Base-by-base conservation (phyloP, 2,797 vertebrate species). In the Mionectes olivaceus region DNA sequence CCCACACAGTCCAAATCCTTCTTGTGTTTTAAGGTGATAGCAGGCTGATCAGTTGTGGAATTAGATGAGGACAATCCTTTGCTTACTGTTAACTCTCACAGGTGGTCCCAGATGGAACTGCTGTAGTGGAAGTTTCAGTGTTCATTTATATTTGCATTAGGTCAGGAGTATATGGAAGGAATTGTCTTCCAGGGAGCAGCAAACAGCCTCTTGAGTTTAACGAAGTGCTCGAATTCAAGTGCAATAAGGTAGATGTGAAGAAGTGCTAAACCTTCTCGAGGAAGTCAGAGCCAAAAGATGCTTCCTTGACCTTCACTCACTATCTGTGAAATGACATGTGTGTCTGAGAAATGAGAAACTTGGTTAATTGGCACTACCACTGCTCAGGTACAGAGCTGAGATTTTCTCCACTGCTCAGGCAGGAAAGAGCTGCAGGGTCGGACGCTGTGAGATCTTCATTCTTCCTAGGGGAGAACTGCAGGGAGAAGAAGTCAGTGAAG, bases 271-370 rank as follows among this genome's bases (percentile, higher is more conserved):
- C 50, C 35, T 53, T 63, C 41, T n/a, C 60, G 68, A 1, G 2
- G 52, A 86, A 87, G 43, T 53, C 50, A 41, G 71, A 92, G 61
- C n/a, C 79, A 86, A 83, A 87, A 80, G 65, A n/a, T 28, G 10
- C 80, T 87, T 75, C n/a, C 50, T 69, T 75, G 73, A 65, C 65
- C 57, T 93, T 25, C 35, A 6, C 43, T 81, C 64, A 11, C 24
- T 50, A 33, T 50, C 61, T 90, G 61, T 86, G 79, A 89, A 89
- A 75, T 21, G 24, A 41, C 57, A n/a, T 9, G 47, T 7, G 49
- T 84, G 81, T 81, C 86, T 84, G 79, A 74, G 89, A 81, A 83
- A 74, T 30, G 43, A 91, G 89, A 76, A 71, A 33, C 41, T 78
- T 1, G 2, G 44, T 86, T 82, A 68, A 55, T 76, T 77, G 82